Base-by-base conservation (phyloP, 92 coral and sea anemone genomes). In the Heteractis magnifica region DNA sequence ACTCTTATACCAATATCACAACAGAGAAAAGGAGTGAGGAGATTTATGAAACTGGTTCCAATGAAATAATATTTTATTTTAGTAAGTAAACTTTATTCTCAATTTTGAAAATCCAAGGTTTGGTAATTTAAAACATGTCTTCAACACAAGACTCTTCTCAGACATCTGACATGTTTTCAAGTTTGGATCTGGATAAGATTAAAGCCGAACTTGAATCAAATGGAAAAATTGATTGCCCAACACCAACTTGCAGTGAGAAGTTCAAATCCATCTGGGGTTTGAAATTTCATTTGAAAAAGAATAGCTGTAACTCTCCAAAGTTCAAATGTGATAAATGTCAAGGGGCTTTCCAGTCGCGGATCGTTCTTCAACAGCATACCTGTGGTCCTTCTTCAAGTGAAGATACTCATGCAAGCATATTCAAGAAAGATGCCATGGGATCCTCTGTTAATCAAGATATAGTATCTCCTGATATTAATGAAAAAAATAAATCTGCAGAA, bases 251-350 rank as follows among this genome's bases (percentile, higher is more conserved):
- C 72, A 15, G 58, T 48, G 86, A 87, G 62, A 92, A 88, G 79
- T 93, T 93, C 90, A 93, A 86, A 18, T 93, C 98, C 50, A 80
- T 93, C 5, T 91, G 94, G 93, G 95, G 98, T 5, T 78, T 93
- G 58, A 92, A 90, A 49, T 91, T 89, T 53, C 98, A 93, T 72
- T 68, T 93, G 60, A 88, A 87, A 48, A 90, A 83, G 21, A 81
- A 89, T n/a, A 82, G 51, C 49, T 86, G 89, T 56, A 71, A 84
- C 15, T 53, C 53, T 2, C 70, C 84, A 5, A 87, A 81, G 71
- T 93, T 93, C 74, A 89, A 90, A 21, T 93, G 97, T 77, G 88
- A 89, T 26, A 83, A 86, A 65, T 93, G 97, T 23, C 72, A 76
- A 49, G 76, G 56, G 68, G 41, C 60, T 1, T 93, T 91, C 76